Conservation (phyloP, 2,797 vertebrate genomes). For the Prionace glauca region DNA sequence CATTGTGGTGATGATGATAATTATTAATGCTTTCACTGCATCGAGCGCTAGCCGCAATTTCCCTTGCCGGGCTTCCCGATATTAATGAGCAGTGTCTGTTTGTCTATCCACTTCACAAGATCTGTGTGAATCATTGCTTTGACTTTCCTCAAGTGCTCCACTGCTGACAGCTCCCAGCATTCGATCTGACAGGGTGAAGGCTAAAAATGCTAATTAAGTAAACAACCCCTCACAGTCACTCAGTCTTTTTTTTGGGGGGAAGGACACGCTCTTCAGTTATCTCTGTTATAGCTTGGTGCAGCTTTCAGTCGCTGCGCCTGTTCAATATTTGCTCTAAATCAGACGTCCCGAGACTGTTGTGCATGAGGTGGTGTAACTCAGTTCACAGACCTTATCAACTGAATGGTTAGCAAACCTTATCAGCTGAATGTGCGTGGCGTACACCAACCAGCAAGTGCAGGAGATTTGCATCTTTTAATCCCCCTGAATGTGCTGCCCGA, state of each 20-base stretch:
- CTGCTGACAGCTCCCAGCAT: constrained; percentile 30
- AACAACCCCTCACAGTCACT: not conserved
- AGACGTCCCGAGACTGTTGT: too few relatives aligned
- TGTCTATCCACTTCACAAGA: constrained; percentile 20
- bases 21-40: constrained; percentile 86
- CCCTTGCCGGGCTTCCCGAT: constrained; percentile 1
- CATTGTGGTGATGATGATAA: constrained; percentile 83
- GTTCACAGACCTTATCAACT: not conserved
- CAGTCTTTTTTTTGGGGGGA: not conserved
- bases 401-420: not conserved
- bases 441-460: not conserved
- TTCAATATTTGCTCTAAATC: not conserved
- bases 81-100: constrained; percentile 26
- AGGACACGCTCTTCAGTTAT: not conserved
- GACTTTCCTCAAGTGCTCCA: not conserved
- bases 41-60: constrained; percentile 49
- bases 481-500: not conserved
- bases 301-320: not conserved
- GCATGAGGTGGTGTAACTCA: not conserved
- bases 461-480: not conserved
- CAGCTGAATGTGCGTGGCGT: not conserved
- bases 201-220: constrained; percentile 33
- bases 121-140: not conserved
- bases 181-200: constrained; percentile 21
- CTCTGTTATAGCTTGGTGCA: not conserved